Evolutionary conservation across 2,888 invertebrate genomes (phyloP), one percentile per base, ranked within the genome.

Genomic region (Lasioglossum villosulum): DNA sequence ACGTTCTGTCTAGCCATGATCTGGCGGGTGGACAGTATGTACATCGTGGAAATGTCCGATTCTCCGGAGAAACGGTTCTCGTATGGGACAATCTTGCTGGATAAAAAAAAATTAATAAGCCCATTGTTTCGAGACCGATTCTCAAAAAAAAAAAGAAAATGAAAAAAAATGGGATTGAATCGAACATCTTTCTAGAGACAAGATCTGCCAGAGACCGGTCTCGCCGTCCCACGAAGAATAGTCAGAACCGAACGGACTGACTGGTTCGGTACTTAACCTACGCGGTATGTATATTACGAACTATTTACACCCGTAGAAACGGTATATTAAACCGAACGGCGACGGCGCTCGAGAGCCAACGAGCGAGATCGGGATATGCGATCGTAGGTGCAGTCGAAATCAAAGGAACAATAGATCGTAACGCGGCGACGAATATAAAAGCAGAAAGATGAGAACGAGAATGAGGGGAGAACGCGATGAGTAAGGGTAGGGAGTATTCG

Each of bases 241-340:
- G 66, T 72, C 74, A 74, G 59, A 37, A 37, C 42, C 72, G 30
- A 77, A 48, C 52, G 48, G 52, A 70, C 76, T 37, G 42, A 30
- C 14, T 52, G 23, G 12, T 42, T 52, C 59, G 75, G 45, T 68
- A 23, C 77, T 80, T 86, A 80, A 72, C 71, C 77, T 77, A 86
- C 79, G 82, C 86, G 75, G 45, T 75, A 76, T n/a, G n/a, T 80
- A 59, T 73, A 42, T 79, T 82, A 78, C 78, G 72, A 56, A 66
- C 75, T 88, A 88, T 88, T 86, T 88, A 88, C 86, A 88, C 75
- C 66, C 37, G 80, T 86, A 79, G 37, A 88, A 82, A 88, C 78
- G 83, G 77, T 85, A 75, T 83, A 85, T 87, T 79, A 83, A 84
- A 80, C 77, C 78, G 80, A 87, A 83, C 73, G 73, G 70, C 70